Conservation (phyloP, 2,888 invertebrate species). For the Chelonus formosanus region DNA sequence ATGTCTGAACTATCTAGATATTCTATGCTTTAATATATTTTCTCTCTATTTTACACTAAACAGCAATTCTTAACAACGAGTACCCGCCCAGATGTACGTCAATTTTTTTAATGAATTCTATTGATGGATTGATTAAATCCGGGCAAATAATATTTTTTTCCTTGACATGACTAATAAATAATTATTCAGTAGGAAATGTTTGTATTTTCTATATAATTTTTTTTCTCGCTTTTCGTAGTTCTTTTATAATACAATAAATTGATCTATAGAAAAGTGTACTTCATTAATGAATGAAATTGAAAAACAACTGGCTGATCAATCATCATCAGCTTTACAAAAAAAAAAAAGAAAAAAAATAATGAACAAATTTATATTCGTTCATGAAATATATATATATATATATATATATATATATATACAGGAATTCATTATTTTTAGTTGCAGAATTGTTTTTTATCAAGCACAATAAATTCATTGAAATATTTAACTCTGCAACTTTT, state of each 20-base stretch:
- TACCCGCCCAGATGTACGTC: no score
- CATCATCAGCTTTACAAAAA: background rate
- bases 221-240: background rate
- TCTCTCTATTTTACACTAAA: no score
- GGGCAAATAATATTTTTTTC: no score
- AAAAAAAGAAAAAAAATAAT: background rate
- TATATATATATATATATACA: background rate
- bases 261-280: conserved; percentile 6
- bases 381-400: background rate
- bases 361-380: no score
- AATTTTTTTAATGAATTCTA: background rate
- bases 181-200: background rate
- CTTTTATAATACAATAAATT: background rate
- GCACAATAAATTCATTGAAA: background rate
- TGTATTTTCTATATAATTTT: conserved; percentile 5
- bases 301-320: background rate
- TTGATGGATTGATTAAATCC: no score
- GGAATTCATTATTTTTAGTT: background rate
- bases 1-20: no score
- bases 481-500: no score
- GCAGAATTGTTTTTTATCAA: background rate
- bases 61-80: no score
- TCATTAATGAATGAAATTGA: background rate
- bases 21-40: no score
- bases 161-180: no score